Evolutionary conservation across 2,113 vertebrate species (phyloP).

Genomic region (Perca flavescens): DNA sequence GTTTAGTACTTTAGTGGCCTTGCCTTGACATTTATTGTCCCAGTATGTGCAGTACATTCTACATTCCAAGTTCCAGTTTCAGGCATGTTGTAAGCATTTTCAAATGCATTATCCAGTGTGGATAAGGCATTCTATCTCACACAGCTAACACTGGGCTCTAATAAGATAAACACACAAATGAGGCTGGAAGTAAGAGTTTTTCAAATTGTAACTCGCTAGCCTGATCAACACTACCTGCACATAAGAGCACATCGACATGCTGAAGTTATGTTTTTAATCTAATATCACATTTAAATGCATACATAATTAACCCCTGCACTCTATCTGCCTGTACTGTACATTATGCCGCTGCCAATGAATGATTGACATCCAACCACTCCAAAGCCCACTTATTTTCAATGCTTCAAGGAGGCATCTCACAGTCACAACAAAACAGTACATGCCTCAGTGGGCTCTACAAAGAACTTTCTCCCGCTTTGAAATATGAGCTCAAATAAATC

Average conservation of each 20-base stretch:
- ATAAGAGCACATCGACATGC: too few relatives aligned
- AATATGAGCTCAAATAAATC: slow-evolving; percentile 79
- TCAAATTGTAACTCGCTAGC: background rate
- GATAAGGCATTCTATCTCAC: background rate
- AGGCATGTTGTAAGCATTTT: slow-evolving; percentile 3
- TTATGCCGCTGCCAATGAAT: slow-evolving; percentile 52
- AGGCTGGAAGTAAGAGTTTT: slow-evolving; percentile 12
- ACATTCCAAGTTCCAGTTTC: slow-evolving; percentile 1
- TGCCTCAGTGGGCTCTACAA: slow-evolving; percentile 64
- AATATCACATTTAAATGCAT: slow-evolving; percentile 37
- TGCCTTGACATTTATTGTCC: slow-evolving; percentile 23
- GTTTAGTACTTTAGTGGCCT: slow-evolving; percentile 18
- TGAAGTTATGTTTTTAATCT: slow-evolving; percentile 30
- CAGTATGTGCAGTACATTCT: slow-evolving; percentile 1
- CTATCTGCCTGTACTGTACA: slow-evolving; percentile 27
- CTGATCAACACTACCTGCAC: background rate
- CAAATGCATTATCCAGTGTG: background rate
- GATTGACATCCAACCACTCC: slow-evolving; percentile 72
- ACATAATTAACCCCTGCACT: slow-evolving; percentile 29
- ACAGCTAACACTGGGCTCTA: background rate
- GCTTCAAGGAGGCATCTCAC: slow-evolving; percentile 57
- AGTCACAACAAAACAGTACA: slow-evolving; percentile 64
- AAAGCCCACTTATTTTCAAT: slow-evolving; percentile 43
- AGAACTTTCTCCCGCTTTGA: slow-evolving; percentile 65
- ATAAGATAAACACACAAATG: background rate